A percentile compares a stretch with the other conserved stretches of the same genome.
phyloP scores from a whole-genome alignment of 2,888 invertebrate species.

The Pristionchus entomophagus region DNA sequence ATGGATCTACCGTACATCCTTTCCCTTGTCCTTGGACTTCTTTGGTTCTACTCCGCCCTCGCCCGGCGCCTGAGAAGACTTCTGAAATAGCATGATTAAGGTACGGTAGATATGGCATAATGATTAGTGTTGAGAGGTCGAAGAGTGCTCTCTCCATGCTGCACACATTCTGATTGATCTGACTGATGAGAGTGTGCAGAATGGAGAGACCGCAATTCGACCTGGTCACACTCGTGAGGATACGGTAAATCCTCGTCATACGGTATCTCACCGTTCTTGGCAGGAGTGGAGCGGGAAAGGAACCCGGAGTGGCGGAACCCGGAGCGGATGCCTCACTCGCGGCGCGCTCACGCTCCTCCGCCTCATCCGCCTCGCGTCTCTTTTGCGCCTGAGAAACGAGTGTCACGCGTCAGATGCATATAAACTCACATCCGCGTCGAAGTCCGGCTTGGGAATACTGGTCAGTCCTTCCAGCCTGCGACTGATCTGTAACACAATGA shows the following conservation, averaged over 20 bases:
- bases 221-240: no score
- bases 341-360: background rate
- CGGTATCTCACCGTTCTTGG: background rate
- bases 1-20: no score
- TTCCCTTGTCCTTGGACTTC: no score
- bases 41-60: no score
- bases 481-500: background rate
- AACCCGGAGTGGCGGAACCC: background rate
- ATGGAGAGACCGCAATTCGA: no score
- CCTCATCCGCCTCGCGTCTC: slow-evolving; percentile 7
- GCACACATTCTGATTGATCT: no score
- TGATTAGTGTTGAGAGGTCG: no score
- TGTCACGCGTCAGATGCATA: background rate
- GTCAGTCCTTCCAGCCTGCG: background rate
- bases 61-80: background rate
- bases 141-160: no score
- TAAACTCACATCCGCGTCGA: background rate
- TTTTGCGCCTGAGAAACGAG: background rate
- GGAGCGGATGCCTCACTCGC: background rate
- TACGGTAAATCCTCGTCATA: no score
- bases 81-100: background rate
- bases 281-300: background rate
- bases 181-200: no score
- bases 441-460: slow-evolving; percentile 2
- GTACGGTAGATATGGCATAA: background rate